Percentiles rank a stretch among this genome's conserved stretches.
Conservation (phyloP, 1,140 invertebrate genomes). For the Zaprionus lachaisei region DNA sequence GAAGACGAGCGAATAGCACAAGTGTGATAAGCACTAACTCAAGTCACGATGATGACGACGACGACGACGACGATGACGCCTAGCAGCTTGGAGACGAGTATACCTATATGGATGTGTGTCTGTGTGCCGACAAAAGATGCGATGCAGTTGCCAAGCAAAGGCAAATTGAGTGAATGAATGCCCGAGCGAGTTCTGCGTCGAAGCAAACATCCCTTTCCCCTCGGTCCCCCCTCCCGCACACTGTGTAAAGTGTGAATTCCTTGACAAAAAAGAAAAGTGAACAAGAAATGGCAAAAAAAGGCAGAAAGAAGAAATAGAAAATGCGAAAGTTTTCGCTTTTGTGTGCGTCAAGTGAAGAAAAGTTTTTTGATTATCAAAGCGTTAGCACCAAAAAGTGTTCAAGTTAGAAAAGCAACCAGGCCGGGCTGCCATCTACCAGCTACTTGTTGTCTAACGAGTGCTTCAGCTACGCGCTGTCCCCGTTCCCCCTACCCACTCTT, state of each 20-base stretch:
- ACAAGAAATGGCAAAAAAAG: conserved; percentile 13
- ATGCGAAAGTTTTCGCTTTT: conserved; percentile 68
- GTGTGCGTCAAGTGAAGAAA: conserved; percentile 73
- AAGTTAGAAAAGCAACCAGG: conserved; percentile 57
- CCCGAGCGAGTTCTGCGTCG: conserved; percentile 45
- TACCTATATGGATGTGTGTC: conserved; percentile 21
- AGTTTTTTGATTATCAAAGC: conserved; percentile 82
- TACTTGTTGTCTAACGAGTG: conserved; percentile 80
- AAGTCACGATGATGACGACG: conserved; percentile 61
- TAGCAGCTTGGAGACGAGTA: conserved; percentile 1
- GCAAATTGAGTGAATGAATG: conserved; percentile 79
- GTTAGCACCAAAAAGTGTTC: conserved; percentile 79
- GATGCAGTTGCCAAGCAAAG: conserved; percentile 52
- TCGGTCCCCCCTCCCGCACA: background rate
- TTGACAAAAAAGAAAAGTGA: conserved; percentile 38
- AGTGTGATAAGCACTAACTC: conserved; percentile 78
- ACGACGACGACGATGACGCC: conserved; percentile 45
- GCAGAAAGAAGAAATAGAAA: conserved; percentile 37
- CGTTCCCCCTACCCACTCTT: conserved; percentile 44
- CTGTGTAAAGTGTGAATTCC: conserved; percentile 68
- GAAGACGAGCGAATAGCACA: conserved; percentile 34
- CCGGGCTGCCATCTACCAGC: conserved; percentile 54
- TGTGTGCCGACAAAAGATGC: conserved; percentile 56
- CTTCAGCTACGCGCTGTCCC: conserved; percentile 27
- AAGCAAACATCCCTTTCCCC: conserved; percentile 19